Percentiles rank a stretch among this genome's conserved stretches.
Evolutionary conservation across 2,888 invertebrate species (phyloP).

Genomic region (Anoplius nigerrimus): DNA sequence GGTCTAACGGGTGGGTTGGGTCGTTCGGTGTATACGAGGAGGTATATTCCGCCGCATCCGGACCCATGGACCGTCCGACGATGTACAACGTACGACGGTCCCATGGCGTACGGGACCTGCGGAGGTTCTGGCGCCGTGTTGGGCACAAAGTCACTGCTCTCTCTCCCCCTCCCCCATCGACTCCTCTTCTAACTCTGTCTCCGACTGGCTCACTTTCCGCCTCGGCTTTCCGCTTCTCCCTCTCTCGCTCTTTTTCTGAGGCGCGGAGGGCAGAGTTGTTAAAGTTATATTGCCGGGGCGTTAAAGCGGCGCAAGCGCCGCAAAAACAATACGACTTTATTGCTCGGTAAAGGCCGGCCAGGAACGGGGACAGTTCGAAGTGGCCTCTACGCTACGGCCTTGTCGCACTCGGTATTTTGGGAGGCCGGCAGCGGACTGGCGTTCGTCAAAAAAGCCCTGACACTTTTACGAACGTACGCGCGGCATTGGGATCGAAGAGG

Average conservation of each 20-base stretch:
- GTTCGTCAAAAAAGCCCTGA: slow-evolving; percentile 51
- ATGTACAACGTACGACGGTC: slow-evolving; percentile 58
- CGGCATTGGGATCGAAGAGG: background rate
- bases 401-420: slow-evolving; percentile 33
- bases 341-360: slow-evolving; percentile 44
- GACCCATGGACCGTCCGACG: slow-evolving; percentile 53
- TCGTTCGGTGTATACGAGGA: slow-evolving; percentile 58
- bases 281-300: slow-evolving; percentile 71
- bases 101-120: slow-evolving; percentile 52
- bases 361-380: slow-evolving; percentile 26
- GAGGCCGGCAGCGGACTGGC: slow-evolving; percentile 33
- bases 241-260: slow-evolving; percentile 15
- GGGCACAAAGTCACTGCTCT: slow-evolving; percentile 62
- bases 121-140: slow-evolving; percentile 62
- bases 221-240: too few species aligned
- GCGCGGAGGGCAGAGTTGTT: slow-evolving; percentile 57
- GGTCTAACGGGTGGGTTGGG: slow-evolving; percentile 68
- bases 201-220: slow-evolving; percentile 26
- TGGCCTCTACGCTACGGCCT: slow-evolving; percentile 16
- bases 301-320: slow-evolving; percentile 66
- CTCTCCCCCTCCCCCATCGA: slow-evolving; percentile 27
- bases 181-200: slow-evolving; percentile 13
- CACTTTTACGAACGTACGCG: slow-evolving; percentile 49
- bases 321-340: slow-evolving; percentile 73
- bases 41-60: slow-evolving; percentile 59